phyloP scores from a whole-genome alignment of 2,113 vertebrate genomes.

The Octodon degus region DNA sequence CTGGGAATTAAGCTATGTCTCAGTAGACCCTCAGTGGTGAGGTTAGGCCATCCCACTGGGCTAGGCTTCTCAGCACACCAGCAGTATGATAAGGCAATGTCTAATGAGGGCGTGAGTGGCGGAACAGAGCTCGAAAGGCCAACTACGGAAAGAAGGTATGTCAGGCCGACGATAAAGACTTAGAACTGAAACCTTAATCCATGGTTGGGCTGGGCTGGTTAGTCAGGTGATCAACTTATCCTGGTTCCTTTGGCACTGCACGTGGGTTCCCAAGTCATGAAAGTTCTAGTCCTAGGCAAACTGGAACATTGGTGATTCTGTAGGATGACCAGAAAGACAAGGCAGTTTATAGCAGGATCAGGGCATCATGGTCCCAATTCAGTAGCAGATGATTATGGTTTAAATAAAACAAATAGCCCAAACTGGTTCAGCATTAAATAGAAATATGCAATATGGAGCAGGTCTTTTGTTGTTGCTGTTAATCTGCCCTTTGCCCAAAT shows the following conservation, averaged over 20 bases:
- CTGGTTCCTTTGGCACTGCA: background rate
- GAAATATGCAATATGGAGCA: accelerated
- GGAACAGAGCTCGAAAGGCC: background rate
- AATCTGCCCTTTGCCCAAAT: background rate
- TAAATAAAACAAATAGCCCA: background rate
- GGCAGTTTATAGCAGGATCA: background rate
- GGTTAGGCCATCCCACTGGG: background rate
- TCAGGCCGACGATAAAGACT: slow-evolving; percentile 7
- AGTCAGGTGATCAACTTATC: background rate
- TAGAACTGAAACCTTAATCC: background rate
- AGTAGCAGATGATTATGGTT: background rate
- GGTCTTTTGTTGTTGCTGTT: background rate
- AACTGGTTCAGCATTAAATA: background rate
- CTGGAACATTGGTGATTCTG: background rate
- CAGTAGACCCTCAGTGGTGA: background rate
- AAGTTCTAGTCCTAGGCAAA: background rate
- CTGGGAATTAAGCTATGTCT: background rate
- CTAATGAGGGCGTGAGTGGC: background rate
- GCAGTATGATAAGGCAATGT: background rate
- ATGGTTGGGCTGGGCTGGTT: background rate
- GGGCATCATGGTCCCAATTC: background rate
- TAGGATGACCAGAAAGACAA: background rate
- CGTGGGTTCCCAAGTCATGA: background rate
- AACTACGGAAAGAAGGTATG: background rate
- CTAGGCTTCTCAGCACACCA: background rate